Evolutionary conservation across 2,113 vertebrate genomes (phyloP).

Genomic region (Lonchura striata): DNA sequence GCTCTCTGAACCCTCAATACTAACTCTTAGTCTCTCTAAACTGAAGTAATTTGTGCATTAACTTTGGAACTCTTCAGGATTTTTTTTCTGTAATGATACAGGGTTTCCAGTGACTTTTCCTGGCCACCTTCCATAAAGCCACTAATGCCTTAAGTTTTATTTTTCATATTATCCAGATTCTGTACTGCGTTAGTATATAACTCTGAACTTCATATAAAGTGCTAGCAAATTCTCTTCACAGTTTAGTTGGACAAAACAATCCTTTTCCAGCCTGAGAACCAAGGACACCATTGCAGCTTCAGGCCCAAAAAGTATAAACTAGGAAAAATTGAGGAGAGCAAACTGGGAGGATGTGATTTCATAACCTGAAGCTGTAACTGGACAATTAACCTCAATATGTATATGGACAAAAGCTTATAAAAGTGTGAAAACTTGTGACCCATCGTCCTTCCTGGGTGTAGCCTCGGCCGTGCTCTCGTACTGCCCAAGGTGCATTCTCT

Average conservation of each 20-base stretch:
- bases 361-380: background rate
- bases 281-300: too few species aligned
- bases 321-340: background rate
- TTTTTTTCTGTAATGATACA: background rate
- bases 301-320: background rate
- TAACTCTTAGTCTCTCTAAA: background rate
- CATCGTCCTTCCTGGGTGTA: background rate
- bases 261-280: background rate
- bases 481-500: background rate
- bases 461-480: accelerated
- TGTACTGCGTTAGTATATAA: background rate
- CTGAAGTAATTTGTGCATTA: background rate
- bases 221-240: background rate
- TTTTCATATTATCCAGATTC: background rate
- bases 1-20: accelerated
- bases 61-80: background rate
- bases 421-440: background rate
- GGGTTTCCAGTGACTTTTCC: background rate
- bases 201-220: background rate
- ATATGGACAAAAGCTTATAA: background rate
- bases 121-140: background rate
- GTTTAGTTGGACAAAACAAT: background rate
- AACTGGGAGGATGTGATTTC: background rate
- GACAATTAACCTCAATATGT: background rate
- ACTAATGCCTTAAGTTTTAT: background rate